Base-by-base conservation (phyloP, 2,888 invertebrate genomes). In the Dyspetes luteomarginatus region DNA sequence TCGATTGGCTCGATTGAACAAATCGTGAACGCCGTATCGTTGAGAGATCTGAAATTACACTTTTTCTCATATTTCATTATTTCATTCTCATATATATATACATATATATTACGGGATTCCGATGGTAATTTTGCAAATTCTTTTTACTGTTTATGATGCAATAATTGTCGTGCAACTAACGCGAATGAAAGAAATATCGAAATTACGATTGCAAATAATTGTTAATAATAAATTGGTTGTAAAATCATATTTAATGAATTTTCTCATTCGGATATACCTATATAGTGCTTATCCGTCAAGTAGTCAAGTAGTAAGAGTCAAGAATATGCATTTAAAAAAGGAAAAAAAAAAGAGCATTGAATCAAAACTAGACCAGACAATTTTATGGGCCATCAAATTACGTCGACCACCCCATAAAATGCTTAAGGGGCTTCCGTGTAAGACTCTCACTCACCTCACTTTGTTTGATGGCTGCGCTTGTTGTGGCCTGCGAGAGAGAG, bases 351-450 rank as follows among this genome's bases (percentile, higher is more conserved):
- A 77, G 50, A 28, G 52, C 56, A 65, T 64, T 64, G 72, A 79
- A 83, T 83, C 81, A 91, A 92, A 90, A 91, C 91, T 91, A 89
- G 89, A 89, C 91, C 89, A 90, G 90, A 90, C 91, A 86, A 91
- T 92, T 90, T 92, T 92, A 92, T 91, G 92, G 91, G 89, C 91
- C 91, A 92, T 92, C 91, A 92, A 92, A 92, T 92, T 92, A 92
- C 91, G 89, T 87, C 90, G 88, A 90, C 91, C 91, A 91, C 89
- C 91, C 91, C 90, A 91, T 92, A 91, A 92, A 92, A 91, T 90
- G 89, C 88, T 91, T 89, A 90, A 91, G 89, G 89, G 87, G 89
- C 90, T 91, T 90, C 90, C 89, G 90, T 89, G 90, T 89, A 90
- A 91, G 89, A 88, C 87, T 87, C 86, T 84, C 80, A 82, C 82